Evolutionary conservation across 1,140 invertebrate species (phyloP), one percentile per base, ranked within the genome.

Genomic region (Adoxophyes honmai): DNA sequence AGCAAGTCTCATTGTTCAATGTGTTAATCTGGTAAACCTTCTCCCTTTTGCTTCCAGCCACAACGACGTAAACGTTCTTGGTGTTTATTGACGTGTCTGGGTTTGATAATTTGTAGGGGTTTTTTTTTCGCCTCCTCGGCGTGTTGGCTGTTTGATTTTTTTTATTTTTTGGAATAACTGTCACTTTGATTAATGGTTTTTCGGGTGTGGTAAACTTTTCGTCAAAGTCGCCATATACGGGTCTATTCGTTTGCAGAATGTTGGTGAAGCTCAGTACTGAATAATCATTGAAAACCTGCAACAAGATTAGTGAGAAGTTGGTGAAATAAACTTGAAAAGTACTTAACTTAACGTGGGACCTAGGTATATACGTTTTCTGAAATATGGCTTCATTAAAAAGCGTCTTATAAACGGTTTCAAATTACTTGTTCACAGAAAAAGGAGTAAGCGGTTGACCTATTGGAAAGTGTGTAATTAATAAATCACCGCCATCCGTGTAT

Each of bases 121-220:
- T 15, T 51, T 67, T 55, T 72, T 77, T 68, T 54, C 59, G 59
- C 54, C 66, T 75, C 34, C 62, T 66, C 13, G 68, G 59, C 6
- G 66, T 21, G 52, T 70, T 70, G 1, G 62, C 55, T 5, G 63
- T 70, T 51, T 66, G 65, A 8, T 62, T 59, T 42, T 75, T 57
- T 7, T 54, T 33, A 35, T 56, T 38, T 67, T 71, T 78, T 33
- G 77, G 78, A 59, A 73, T 73, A 4, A 84, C 68, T 9, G 74
- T 80, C 10, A 84, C 72, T 68, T 75, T 71, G 14, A 84, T 75
- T 7, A 75, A 52, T 15, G 73, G 72, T 57, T 70, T 74, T n/a
- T 68, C 58, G 13, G 18, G 10, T 48, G 42, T 21, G 4, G n/a
- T n/a, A 11, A 21, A 28, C 3, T n/a, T 48, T 48, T 33, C n/a